Percentiles rank a stretch among this genome's conserved stretches.
These are phyloP conservation scores for Vespertilio murinus DNA, from an alignment of 2,797 vertebrate genomes.

Conservation along the genomic window DNA sequence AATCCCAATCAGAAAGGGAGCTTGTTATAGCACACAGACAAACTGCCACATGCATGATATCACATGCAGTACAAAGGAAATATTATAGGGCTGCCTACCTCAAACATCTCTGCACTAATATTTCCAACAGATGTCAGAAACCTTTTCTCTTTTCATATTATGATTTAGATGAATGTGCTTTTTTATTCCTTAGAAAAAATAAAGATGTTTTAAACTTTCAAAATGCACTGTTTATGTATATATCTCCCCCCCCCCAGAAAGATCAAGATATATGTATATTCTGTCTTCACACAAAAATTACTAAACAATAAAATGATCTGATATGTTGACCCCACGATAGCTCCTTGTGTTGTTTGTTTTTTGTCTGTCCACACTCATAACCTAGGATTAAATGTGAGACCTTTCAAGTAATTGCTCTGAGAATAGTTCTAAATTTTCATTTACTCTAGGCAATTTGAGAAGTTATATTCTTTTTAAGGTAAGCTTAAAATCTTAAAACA, in stretches of 20 bases:
- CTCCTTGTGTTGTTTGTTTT: not conserved
- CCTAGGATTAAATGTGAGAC: conserved; percentile 35
- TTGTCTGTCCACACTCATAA: not conserved
- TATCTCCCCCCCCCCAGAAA: not conserved
- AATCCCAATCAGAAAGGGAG: conserved; percentile 42
- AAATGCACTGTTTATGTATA: not conserved
- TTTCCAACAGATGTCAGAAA: conserved; percentile 67
- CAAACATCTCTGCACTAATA: conserved; percentile 37
- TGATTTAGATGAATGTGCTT: conserved; percentile 37
- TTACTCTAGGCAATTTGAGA: conserved; percentile 46
- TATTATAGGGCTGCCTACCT: conserved; percentile 19
- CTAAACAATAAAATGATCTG: not conserved
- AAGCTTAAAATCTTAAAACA: conserved; percentile 17
- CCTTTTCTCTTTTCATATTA: conserved; percentile 1
- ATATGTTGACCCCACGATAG: not conserved
- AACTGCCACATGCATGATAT: not conserved
- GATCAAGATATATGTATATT: not conserved
- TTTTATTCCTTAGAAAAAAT: conserved; percentile 40
- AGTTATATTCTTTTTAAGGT: conserved; percentile 15
- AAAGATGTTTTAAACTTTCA: conserved; percentile 18
- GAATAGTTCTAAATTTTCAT: conserved; percentile 31
- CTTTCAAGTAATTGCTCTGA: conserved; percentile 42
- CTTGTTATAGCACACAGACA: conserved; percentile 22
- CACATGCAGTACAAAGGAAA: conserved; percentile 60
- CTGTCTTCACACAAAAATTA: not conserved